Conservation (phyloP, 2,113 vertebrate species). For the Galeopterus variegatus region DNA sequence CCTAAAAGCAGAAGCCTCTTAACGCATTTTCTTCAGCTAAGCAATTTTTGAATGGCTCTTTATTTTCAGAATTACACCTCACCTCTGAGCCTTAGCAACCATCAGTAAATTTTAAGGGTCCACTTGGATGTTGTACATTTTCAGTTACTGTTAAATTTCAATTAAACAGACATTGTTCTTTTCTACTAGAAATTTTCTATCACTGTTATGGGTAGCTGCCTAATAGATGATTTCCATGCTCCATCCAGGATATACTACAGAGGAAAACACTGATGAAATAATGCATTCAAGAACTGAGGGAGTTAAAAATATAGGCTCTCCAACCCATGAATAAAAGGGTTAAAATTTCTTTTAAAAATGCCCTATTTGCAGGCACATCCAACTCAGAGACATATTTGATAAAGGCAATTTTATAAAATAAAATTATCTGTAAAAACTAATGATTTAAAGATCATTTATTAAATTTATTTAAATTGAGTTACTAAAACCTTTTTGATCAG, state of each 20-base stretch:
- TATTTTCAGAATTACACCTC: neutral
- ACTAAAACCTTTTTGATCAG: neutral
- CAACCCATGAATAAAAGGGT: neutral
- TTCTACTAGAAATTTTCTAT: neutral
- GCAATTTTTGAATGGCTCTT: slow-evolving; percentile 14
- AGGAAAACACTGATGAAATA: neutral
- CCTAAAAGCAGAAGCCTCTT: slow-evolving; percentile 40
- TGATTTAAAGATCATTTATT: neutral
- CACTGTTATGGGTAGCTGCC: neutral
- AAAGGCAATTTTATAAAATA: slow-evolving; percentile 2
- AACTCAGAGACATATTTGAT: neutral
- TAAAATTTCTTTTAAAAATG: neutral
- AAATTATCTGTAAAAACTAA: neutral
- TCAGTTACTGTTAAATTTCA: slow-evolving; percentile 35
- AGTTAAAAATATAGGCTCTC: neutral
- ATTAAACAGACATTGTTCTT: neutral
- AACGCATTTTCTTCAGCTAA: neutral
- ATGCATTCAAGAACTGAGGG: neutral
- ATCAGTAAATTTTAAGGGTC: neutral
- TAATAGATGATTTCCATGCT: neutral
- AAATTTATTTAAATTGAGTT: neutral
- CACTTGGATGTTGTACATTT: neutral
- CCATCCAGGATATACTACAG: rapidly evolving
- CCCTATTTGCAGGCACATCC: neutral
- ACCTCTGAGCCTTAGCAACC: neutral